A percentile compares a stretch with the other conserved stretches of the same genome.
Evolutionary conservation across 2,888 invertebrate genomes (phyloP).

Genomic region (Erpobdella octoculata): DNA sequence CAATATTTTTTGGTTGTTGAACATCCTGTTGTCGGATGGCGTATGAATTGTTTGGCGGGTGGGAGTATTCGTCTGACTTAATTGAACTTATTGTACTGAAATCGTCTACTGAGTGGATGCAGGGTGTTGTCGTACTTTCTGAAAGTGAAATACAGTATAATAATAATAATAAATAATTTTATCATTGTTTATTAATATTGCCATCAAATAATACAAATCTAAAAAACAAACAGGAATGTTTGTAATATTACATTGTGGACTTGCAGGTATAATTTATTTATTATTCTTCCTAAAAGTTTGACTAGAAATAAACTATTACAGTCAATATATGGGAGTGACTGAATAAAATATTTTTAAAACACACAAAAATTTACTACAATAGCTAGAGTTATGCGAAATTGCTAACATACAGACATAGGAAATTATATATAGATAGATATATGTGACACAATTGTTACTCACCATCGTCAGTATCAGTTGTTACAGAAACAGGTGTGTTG

Average conservation of each 20-base stretch:
- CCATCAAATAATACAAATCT: background rate
- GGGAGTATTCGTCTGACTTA: background rate
- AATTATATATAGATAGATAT: too few relatives aligned
- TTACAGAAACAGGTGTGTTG: constrained; percentile 6
- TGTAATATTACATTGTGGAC: too few relatives aligned
- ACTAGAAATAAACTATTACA: too few relatives aligned
- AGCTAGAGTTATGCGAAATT: too few relatives aligned
- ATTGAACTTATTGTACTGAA: constrained; percentile 1
- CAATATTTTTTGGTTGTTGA: background rate
- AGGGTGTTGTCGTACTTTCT: background rate
- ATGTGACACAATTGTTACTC: too few relatives aligned
- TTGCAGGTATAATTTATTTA: too few relatives aligned
- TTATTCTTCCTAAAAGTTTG: too few relatives aligned
- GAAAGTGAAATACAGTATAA: too few relatives aligned
- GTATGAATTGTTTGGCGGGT: background rate
- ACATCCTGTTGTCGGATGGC: background rate
- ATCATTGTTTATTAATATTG: background rate
- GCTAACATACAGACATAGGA: too few relatives aligned
- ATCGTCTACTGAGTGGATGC: background rate
- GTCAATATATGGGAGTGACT: too few relatives aligned
- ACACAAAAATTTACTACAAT: too few relatives aligned
- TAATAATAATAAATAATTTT: background rate
- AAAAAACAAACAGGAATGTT: background rate
- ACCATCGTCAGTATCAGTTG: constrained; percentile 14
- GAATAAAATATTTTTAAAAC: too few relatives aligned